Evolutionary conservation across 2,113 vertebrate species (phyloP).

Genomic region (Zosterops hypoxanthus): DNA sequence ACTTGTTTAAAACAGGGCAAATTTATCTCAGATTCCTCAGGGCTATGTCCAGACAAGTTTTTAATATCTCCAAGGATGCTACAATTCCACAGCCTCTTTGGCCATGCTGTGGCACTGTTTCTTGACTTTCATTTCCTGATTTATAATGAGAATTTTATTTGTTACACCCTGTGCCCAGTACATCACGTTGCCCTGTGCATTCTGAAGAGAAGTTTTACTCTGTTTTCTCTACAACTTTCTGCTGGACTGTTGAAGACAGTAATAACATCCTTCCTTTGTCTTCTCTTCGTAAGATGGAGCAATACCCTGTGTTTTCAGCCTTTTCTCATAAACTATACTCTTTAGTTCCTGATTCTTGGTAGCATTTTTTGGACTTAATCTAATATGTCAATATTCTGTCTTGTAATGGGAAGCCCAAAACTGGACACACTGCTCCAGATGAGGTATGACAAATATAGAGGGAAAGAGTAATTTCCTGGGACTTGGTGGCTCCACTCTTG

Average conservation of each 20-base stretch:
- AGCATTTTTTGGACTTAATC: not conserved
- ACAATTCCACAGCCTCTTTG: not conserved
- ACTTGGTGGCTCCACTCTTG: not conserved
- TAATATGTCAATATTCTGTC: not conserved
- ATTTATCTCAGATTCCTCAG: not conserved
- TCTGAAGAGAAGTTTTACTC: not conserved
- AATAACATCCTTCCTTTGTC: not conserved
- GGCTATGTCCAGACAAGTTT: not conserved
- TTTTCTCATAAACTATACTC: not conserved
- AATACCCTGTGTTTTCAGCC: accelerated
- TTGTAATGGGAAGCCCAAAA: not conserved
- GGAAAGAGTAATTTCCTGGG: not conserved
- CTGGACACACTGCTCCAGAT: not conserved
- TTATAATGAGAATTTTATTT: not conserved
- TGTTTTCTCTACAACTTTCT: not conserved
- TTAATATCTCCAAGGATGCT: not conserved
- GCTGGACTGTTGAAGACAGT: not conserved
- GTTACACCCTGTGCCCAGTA: not conserved
- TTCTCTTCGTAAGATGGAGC: not conserved
- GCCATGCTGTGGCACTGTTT: not conserved
- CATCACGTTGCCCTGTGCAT: not conserved
- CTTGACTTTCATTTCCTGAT: not conserved
- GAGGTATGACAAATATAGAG: not conserved
- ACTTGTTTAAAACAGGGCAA: not conserved
- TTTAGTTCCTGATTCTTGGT: not conserved